phyloP scores from a whole-genome alignment of 2,113 vertebrate genomes.

The Bubo bubo region DNA sequence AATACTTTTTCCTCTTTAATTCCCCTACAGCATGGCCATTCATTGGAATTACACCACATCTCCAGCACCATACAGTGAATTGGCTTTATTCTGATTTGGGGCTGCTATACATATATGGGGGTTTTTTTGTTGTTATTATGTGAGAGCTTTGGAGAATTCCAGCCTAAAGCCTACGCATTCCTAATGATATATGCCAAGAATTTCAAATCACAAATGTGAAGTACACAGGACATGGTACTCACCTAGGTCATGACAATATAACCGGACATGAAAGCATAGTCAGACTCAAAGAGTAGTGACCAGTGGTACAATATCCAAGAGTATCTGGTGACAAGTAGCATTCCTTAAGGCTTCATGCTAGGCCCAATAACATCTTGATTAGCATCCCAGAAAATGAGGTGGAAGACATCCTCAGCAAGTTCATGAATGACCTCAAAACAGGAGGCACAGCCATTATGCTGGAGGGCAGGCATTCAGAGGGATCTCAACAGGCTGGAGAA shows the following conservation, averaged over 20 bases:
- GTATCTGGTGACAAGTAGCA: neutral
- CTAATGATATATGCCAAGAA: neutral
- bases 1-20: neutral
- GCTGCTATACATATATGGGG: neutral
- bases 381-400: neutral
- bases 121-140: neutral
- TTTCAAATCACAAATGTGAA: neutral
- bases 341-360: neutral
- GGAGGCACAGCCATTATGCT: neutral
- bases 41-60: neutral
- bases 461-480: neutral
- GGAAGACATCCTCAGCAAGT: neutral
- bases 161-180: neutral
- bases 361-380: neutral
- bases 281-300: neutral
- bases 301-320: neutral
- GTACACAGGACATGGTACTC: neutral
- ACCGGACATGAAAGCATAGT: neutral
- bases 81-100: neutral
- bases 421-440: neutral
- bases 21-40: neutral
- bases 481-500: neutral
- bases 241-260: neutral
- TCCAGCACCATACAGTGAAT: neutral
- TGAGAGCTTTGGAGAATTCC: neutral